A percentile compares a stretch with the other conserved stretches of the same genome.
These are phyloP conservation scores for Zosterops borbonicus DNA, from an alignment of 2,113 vertebrate genomes.

Conservation along the genomic window DNA sequence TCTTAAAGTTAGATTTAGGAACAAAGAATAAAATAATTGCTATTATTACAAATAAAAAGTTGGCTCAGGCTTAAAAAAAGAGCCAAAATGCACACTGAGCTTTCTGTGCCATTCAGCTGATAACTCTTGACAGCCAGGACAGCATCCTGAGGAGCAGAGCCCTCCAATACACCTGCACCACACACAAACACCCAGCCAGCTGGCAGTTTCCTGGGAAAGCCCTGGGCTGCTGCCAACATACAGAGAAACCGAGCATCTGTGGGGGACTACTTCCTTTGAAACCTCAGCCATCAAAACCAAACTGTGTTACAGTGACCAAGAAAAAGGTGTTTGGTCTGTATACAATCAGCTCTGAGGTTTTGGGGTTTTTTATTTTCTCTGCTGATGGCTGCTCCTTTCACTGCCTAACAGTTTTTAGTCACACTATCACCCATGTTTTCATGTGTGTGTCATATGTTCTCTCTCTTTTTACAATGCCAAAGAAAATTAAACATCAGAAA, in stretches of 20 bases:
- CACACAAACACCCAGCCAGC: not conserved
- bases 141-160: not conserved
- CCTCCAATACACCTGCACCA: not conserved
- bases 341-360: not conserved
- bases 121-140: not conserved
- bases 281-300: not conserved
- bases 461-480: not conserved
- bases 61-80: accelerated
- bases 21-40: not conserved
- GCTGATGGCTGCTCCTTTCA: not conserved
- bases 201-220: not conserved
- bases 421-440: not conserved
- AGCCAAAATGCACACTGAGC: not conserved
- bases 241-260: not conserved
- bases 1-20: not conserved
- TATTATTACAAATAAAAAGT: not conserved
- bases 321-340: not conserved
- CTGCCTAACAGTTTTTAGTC: not conserved
- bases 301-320: not conserved
- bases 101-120: not conserved
- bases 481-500: not conserved
- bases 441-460: not conserved
- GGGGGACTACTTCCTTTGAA: not conserved
- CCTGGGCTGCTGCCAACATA: not conserved
- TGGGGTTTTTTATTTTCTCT: not conserved